Base-by-base conservation (phyloP, 2,113 vertebrate genomes). In the Atherinomorus stipes region DNA sequence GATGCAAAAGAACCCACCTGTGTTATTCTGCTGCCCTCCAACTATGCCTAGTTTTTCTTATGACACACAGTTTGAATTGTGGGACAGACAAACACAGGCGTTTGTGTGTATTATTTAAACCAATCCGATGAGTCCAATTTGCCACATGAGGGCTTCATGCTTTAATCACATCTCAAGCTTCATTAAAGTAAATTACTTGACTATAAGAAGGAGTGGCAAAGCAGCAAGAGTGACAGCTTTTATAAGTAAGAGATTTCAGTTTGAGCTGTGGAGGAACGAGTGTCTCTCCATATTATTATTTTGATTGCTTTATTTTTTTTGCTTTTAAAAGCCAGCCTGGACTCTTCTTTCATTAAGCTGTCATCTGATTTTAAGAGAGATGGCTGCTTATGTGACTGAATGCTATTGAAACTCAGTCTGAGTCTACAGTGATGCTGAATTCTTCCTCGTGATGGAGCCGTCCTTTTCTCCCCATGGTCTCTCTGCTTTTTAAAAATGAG, bases 401-500 rank as follows among this genome's bases (percentile, higher is more conserved):
- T 34, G 9, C 66, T 64, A 67, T 57, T 77, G 38, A 68, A 60
- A 31, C 61, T 26, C 5, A 1, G 26, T 64, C 47, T 44, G 45
- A 63, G 47, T 73, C 47, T 22, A n/a, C 18, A 31, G 34, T 31
- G 23, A 52, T 64, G 54, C 57, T 38, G 60, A 56, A 47, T 42
- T 54, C 42, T 21, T 59, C 38, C 21, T 65, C 70, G 62, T 38
- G 11, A 52, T 66, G 50, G 11, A 64, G 81, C 65, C 47, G 15
- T 74, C 57, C 16, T 56, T 56, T 45, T 38, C 60, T n/a, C 45
- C 42, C 51, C 62, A 50, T 34, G 23, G 53, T 73, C 50, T 77
- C 50, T 44, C 40, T 26, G 60, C 38, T 51, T 44, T 75, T 45
- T 19, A 50, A 58, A 60, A 75, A 84, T 64, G 12, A 65, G 63